Evolutionary conservation across 2,113 vertebrate species (phyloP), one percentile per base, ranked within the genome.

Genomic region (Dicrurus megarhynchus): DNA sequence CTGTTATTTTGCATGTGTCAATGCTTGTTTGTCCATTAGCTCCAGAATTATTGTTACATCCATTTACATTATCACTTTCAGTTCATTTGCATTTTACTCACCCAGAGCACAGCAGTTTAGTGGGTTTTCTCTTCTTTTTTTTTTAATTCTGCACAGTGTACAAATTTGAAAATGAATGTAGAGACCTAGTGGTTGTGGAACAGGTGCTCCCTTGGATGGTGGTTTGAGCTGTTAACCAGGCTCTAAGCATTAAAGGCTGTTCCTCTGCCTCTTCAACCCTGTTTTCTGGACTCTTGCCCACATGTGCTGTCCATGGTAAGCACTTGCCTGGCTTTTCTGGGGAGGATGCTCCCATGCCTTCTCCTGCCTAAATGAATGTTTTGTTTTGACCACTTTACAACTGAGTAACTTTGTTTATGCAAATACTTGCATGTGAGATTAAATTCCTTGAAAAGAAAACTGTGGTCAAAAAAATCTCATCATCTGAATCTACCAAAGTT

Each of bases 1-100:
- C 53, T 84, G 53, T 83, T 90, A 57, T 74, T 93, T 89, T 88
- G 19, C n/a, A 47, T 15, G 52, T 82, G 57, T 15, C 59, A 76
- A 30, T 61, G 32, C 61, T 79, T 87, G 49, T 94, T 96, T 92
- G 53, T 56, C 74, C 56, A 26, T 97, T 94, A 84, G 28, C 78
- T 79, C 37, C 59, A 60, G 26, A 87, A 49, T 68, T 63, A 84
- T 33, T 87, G 9, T 68, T 69, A 33, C 18, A 71, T 87, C 84
- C 23, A 41, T 81, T 87, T 87, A 16, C 35, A 27, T 50, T 52
- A 49, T 71, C 1, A 3, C 27, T 92, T 65, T 91, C 49, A n/a
- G 41, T 68, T 82, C 14, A 37, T 46, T 59, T 0, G 0, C 24
- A 22, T 87, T 93, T 82, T 59, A 68, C 44, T 89, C 44, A 59